A percentile compares a stretch with the other conserved stretches of the same genome.
These are phyloP conservation scores for Adelosebastes latens DNA, from an alignment of 2,797 vertebrate species.

Conservation along the genomic window DNA sequence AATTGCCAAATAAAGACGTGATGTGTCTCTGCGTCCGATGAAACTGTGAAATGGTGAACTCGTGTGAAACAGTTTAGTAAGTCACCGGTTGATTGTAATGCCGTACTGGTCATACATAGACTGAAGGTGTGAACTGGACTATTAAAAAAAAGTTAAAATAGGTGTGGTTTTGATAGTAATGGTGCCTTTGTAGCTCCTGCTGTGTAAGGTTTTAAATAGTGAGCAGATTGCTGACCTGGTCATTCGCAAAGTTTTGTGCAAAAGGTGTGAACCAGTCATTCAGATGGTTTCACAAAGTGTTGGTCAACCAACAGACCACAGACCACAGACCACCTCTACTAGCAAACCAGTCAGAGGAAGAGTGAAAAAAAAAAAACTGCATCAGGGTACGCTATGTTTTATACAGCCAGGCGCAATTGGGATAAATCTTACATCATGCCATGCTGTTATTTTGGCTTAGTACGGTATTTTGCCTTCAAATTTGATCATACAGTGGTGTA, in stretches of 20 bases:
- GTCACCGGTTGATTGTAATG: background rate
- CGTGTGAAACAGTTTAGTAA: background rate
- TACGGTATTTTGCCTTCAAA: background rate
- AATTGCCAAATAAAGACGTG: background rate
- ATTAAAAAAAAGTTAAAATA: background rate
- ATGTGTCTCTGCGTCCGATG: background rate
- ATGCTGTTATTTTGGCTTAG: background rate
- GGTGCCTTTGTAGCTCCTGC: background rate
- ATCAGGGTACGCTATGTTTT: background rate
- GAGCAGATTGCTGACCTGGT: background rate
- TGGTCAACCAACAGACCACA: background rate
- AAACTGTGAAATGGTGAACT: background rate
- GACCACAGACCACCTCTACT: slow-evolving; percentile 5
- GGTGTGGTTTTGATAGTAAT: background rate
- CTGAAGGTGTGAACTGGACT: background rate
- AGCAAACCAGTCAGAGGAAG: background rate
- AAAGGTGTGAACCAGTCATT: background rate
- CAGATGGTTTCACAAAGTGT: background rate
- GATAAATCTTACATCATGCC: background rate
- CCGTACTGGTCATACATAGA: background rate
- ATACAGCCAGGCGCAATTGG: background rate
- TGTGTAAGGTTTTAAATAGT: background rate
- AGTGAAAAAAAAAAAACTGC: background rate
- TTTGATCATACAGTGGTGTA: background rate
- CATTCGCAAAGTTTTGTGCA: background rate